Base-by-base conservation (phyloP, 35 echinoderm and acorn worm genomes). In the Chiridota heheva region DNA sequence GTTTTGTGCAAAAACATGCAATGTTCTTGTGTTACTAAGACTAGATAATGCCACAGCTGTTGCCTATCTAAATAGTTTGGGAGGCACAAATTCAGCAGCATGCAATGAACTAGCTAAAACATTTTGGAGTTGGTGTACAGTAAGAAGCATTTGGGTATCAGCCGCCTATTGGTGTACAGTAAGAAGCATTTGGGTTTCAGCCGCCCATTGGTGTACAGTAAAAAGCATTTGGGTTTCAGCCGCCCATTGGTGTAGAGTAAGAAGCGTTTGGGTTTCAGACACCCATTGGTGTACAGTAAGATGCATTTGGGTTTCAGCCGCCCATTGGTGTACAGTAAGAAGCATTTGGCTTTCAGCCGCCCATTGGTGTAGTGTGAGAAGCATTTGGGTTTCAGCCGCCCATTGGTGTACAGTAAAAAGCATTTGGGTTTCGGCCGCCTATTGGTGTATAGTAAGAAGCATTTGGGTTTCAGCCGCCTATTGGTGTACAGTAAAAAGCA, bases 21-120 rank as follows among this genome's bases (percentile, higher is more conserved):
- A 73, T 59, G 41, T 69, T 1, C 70, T 83, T 83, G 69, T 90
- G 15, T 33, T 30, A 5, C 3, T 81, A 12, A 35, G 39, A 44
- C 72, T 73, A 4, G 88, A 90, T 58, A 90, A 90, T 37, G 70
- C 70, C 26, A 82, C 86, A 13, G 77, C 77, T 17, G 86, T 90
- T 22, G 31, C 88, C 7, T 90, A 85, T 44, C 18, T 90, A 12
- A 85, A 90, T 36, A 61, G 70, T 18, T 80, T 91, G 82, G 89
- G 80, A 8, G 44, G 39, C 24, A 55, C 56, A 34, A 60, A 82
- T 16, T 90, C 88, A 30, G 24, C 27, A 20, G 24, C 30, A 16
- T 73, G 70, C 70, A 73, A 73, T 73, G 70, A 46, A 49, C 43
- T 95, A 27, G 67, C 89, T 12, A 85, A 80, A 57, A 24, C 29